Base-by-base conservation (phyloP, 2,888 invertebrate species). In the Augiades crinisus region DNA sequence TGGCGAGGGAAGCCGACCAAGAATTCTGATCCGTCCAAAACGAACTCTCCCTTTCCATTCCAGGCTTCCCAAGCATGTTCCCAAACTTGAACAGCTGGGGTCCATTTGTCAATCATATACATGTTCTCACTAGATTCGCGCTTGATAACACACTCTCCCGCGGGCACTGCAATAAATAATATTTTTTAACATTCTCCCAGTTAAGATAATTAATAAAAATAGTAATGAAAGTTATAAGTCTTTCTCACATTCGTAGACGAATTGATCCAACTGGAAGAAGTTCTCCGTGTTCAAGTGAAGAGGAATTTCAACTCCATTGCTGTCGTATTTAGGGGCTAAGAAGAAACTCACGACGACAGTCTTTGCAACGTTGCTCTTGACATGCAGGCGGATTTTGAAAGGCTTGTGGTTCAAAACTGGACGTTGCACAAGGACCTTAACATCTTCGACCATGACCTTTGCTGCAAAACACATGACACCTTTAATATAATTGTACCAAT, bases 361-460 rank as follows among this genome's bases (percentile, higher is more conserved):
- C 64, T 81, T 70, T 41, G 78, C 65, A 3, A 85, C 91, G 46
- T 92, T 91, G 43, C 93, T 91, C 58, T 90, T 88, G 16, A 95
- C 90, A 19, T 90, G 78, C 37, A 94, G 80, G 55, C 91, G 91
- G 64, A 93, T 86, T 64, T 85, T 91, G 90, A 93, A 95, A 5
- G 91, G 90, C 61, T 94, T 93, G 86, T 95, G 94, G 78, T 94
- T 94, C 45, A 95, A 78, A 53, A 94, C 92, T 55, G 91, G 84
- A 65, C 92, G 93, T 53, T 93, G 91, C 3, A 92, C 93, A 59
- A 92, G 82, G 27, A 94, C 90, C 50, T 69, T 78, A 12, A 78
- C 63, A 1, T 81, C 72, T 38, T 89, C 81, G n/a, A 70, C 65
- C 0, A 72, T 34, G 6, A 43, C 54, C 24, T 80, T 70, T 21